These are phyloP conservation scores for Cygnus olor DNA, from an alignment of 2,797 vertebrate genomes.

Conservation along the genomic window DNA sequence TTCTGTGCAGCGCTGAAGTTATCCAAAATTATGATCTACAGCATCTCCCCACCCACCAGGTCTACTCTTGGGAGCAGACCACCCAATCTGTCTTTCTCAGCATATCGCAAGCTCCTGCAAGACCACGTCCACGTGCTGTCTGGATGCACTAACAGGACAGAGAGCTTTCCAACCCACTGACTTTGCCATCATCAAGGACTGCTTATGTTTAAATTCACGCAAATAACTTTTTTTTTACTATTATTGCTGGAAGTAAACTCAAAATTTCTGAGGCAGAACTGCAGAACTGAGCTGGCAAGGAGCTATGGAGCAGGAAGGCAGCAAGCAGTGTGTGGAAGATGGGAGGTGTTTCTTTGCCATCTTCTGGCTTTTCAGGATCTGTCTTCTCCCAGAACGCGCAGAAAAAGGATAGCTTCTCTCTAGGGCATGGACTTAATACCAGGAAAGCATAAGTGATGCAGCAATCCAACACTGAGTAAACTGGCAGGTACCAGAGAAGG, in stretches of 20 bases:
- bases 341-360: not conserved
- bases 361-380: not conserved
- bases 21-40: conserved; percentile 35
- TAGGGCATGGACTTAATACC: not conserved
- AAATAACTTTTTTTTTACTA: not conserved
- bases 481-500: not conserved
- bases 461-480: not conserved
- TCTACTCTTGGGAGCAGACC: conserved; percentile 14
- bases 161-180: not conserved
- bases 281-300: not conserved
- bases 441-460: not conserved
- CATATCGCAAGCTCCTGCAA: not conserved
- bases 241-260: not conserved
- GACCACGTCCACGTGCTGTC: not conserved
- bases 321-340: not conserved
- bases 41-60: not conserved
- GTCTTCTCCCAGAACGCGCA: not conserved
- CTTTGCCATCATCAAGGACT: not conserved
- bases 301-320: not conserved
- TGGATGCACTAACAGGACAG: accelerated
- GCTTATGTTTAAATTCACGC: not conserved
- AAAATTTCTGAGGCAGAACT: not conserved
- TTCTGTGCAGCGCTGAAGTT: not conserved
- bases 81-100: not conserved
- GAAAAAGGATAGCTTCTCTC: not conserved